Conservation (phyloP, 2,888 invertebrate species). For the Yponomeuta plumbellus region DNA sequence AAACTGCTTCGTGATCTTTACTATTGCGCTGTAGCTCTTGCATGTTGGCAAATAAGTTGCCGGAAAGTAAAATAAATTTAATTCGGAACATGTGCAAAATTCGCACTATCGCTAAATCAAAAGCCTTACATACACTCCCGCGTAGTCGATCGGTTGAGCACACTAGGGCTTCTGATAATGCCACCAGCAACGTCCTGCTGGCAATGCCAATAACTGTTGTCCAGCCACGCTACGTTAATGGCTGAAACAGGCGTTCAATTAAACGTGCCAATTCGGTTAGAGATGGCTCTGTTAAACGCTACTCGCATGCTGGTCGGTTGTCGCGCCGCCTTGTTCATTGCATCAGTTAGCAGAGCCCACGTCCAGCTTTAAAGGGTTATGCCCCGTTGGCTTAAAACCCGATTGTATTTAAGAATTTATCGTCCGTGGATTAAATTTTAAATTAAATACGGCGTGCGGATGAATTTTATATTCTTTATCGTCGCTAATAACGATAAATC, state of each 20-base stretch:
- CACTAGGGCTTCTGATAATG: neutral
- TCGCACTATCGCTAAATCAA: too few species aligned
- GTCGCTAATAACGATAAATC: neutral
- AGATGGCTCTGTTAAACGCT: slow-evolving; percentile 48
- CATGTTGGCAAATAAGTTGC: too few species aligned
- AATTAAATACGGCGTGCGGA: slow-evolving; percentile 2
- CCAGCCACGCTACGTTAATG: slow-evolving; percentile 48
- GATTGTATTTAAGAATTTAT: slow-evolving; percentile 14
- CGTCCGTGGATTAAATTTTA: slow-evolving; percentile 4
- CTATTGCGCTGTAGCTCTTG: too few species aligned
- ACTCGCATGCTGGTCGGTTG: slow-evolving; percentile 35
- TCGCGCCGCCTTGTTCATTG: slow-evolving; percentile 31
- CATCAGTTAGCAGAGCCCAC: slow-evolving; percentile 11
- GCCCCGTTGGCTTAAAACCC: slow-evolving; percentile 2
- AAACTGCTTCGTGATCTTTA: too few species aligned
- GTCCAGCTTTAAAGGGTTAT: slow-evolving; percentile 15
- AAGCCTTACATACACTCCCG: neutral
- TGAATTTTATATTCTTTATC: slow-evolving; percentile 2
- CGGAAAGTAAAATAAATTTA: too few species aligned
- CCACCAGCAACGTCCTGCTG: neutral
- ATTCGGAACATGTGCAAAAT: too few species aligned
- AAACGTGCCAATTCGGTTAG: slow-evolving; percentile 58
- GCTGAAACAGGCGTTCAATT: slow-evolving; percentile 66
- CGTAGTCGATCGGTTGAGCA: neutral
- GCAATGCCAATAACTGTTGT: slow-evolving; percentile 60